phyloP scores from a whole-genome alignment of 2,888 invertebrate species.

The Podabrus alpinus region DNA sequence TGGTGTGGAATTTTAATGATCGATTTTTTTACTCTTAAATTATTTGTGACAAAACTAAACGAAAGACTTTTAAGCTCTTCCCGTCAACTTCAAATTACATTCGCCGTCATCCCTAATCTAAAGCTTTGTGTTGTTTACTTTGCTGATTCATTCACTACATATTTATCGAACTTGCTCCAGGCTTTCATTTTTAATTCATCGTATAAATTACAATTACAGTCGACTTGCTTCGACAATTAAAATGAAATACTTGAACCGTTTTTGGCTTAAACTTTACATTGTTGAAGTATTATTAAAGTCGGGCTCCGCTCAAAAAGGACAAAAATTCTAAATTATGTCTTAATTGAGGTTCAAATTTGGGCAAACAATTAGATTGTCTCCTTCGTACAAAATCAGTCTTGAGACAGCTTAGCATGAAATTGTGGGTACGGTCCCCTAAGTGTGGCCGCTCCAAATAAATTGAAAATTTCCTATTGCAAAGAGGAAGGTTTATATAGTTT shows the following conservation, averaged over 20 bases:
- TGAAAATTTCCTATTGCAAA: too few species aligned
- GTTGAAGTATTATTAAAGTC: not conserved
- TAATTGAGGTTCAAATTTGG: too few species aligned
- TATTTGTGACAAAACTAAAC: not conserved
- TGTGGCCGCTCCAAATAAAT: too few species aligned
- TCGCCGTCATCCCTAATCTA: not conserved
- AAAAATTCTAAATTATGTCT: not conserved
- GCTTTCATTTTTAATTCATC: not conserved
- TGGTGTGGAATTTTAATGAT: not conserved
- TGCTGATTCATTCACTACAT: not conserved
- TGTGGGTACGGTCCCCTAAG: too few species aligned
- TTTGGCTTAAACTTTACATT: not conserved
- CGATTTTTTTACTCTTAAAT: not conserved
- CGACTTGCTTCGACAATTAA: not conserved
- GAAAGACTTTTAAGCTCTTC: not conserved
- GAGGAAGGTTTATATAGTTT: too few species aligned
- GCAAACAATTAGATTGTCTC: too few species aligned
- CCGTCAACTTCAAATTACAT: not conserved
- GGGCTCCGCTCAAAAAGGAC: not conserved
- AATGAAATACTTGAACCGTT: not conserved
- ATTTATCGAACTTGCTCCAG: not conserved
- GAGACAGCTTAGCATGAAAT: too few species aligned
- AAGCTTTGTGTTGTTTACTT: not conserved
- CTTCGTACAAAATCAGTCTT: too few species aligned
- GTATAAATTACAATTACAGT: not conserved